A percentile compares a stretch with the other conserved stretches of the same genome.
Conservation (phyloP, 2,113 vertebrate genomes). For the Poeciliopsis occidentalis region DNA sequence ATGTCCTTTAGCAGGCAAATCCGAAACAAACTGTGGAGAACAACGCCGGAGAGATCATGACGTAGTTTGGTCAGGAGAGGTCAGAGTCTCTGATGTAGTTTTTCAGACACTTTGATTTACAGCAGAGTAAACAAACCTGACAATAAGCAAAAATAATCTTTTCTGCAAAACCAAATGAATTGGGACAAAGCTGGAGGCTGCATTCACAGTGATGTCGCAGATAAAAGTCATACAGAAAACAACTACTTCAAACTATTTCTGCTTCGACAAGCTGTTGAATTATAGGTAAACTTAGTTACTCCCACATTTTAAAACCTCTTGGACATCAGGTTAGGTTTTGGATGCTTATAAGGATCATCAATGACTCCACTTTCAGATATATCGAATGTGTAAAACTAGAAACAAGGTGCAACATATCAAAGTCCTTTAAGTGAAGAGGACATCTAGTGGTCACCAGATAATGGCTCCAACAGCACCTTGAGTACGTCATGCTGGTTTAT, state of each 20-base stretch:
- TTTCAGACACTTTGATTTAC: no score
- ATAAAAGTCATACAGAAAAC: background rate
- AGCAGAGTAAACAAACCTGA: no score
- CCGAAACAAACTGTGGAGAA: background rate
- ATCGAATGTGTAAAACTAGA: no score
- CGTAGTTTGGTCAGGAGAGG: no score
- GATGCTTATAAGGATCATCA: background rate
- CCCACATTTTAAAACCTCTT: background rate
- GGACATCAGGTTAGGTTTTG: background rate
- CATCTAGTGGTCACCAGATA: background rate
- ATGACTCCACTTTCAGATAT: background rate
- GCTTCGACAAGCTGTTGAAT: background rate
- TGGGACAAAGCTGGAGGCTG: no score
- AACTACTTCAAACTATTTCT: background rate
- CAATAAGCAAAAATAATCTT: no score
- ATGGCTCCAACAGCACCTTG: background rate
- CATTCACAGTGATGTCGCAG: background rate
- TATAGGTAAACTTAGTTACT: no score
- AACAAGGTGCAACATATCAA: background rate
- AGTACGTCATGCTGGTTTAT: background rate
- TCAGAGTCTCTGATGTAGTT: no score
- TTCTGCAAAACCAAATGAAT: background rate
- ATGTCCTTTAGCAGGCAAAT: background rate
- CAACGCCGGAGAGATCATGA: no score
- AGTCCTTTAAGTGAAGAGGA: background rate